phyloP scores from a whole-genome alignment of 1,140 invertebrate species.

The Temnothorax nylanderi region DNA sequence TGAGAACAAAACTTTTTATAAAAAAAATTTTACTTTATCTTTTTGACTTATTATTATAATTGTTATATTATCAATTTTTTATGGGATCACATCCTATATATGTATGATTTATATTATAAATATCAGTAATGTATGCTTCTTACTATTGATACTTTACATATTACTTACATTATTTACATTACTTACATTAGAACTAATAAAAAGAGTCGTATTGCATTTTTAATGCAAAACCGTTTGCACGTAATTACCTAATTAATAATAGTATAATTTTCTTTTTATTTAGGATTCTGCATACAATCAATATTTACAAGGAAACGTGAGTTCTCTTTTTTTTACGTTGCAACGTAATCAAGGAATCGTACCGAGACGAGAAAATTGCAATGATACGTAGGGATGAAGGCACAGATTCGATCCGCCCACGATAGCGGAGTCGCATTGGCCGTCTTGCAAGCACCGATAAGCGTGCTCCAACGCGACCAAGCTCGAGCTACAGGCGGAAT shows the following conservation, averaged over 20 bases:
- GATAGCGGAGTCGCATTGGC: slow-evolving; percentile 94
- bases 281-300: background rate
- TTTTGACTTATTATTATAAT: background rate
- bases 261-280: background rate
- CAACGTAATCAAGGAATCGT: background rate
- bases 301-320: background rate
- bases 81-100: background rate
- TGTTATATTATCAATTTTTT: background rate
- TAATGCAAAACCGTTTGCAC: too few species aligned
- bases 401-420: slow-evolving; percentile 94
- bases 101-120: background rate
- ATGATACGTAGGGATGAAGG: slow-evolving; percentile 94
- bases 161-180: too few species aligned
- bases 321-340: background rate
- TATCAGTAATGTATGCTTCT: background rate
- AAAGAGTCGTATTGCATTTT: too few species aligned
- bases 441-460: slow-evolving; percentile 90
- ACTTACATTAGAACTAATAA: too few species aligned
- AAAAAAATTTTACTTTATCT: background rate
- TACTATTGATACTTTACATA: too few species aligned
- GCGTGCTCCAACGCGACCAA: slow-evolving; percentile 94
- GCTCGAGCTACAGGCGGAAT: slow-evolving; percentile 96
- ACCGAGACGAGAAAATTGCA: slow-evolving; percentile 90
- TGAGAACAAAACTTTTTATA: background rate
- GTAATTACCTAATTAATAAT: background rate